Conservation (phyloP, 2,888 invertebrate genomes). For the Dendrolimus pini region DNA sequence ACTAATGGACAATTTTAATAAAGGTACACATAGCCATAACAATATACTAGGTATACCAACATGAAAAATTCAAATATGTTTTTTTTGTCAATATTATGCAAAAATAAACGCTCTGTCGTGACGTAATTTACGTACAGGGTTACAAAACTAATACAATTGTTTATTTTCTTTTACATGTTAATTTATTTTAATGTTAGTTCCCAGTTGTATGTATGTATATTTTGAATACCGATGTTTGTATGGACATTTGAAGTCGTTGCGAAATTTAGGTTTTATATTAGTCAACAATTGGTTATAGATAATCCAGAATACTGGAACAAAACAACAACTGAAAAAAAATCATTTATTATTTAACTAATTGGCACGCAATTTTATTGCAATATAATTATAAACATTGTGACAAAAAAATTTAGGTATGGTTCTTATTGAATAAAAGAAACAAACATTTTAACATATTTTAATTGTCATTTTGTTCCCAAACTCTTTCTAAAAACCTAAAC, state of each 20-base stretch:
- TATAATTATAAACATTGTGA: too few species aligned
- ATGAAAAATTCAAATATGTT: slow-evolving; percentile 30
- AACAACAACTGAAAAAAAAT: too few species aligned
- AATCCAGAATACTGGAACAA: too few species aligned
- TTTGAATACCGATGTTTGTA: slow-evolving; percentile 46
- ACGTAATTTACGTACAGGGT: slow-evolving; percentile 35
- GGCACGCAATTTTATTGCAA: too few species aligned
- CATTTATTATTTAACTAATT: too few species aligned
- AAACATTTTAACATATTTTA: too few species aligned
- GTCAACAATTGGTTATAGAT: too few species aligned
- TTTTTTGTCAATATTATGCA: slow-evolving; percentile 38
- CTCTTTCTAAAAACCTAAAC: slow-evolving; percentile 1
- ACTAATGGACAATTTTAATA: not conserved
- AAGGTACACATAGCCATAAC: not conserved
- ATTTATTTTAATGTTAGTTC: slow-evolving; percentile 12
- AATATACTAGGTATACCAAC: not conserved
- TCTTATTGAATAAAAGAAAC: too few species aligned
- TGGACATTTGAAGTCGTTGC: slow-evolving; percentile 35
- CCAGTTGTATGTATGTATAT: slow-evolving; percentile 15
- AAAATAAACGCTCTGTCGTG: slow-evolving; percentile 60
- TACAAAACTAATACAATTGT: slow-evolving; percentile 52
- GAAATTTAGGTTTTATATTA: slow-evolving; percentile 13
- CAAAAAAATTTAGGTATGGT: too few species aligned
- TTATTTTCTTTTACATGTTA: slow-evolving; percentile 10
- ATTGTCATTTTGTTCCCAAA: not conserved